Conservation (phyloP, 2,888 invertebrate genomes). For the Drosophila fungiperda region DNA sequence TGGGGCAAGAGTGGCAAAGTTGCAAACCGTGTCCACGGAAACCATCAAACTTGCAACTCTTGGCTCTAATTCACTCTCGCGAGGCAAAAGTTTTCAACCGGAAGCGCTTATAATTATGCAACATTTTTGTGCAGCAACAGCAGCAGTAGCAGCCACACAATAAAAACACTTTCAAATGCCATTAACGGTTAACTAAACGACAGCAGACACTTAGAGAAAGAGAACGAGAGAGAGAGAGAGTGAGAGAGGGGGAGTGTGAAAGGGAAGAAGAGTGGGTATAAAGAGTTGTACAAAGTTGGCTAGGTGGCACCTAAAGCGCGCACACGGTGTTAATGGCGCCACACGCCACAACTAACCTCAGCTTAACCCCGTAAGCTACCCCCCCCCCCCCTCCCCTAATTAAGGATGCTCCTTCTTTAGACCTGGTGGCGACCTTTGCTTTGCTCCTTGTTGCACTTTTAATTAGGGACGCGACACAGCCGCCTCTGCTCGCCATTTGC, state of each 20-base stretch:
- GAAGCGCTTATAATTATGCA: conserved; percentile 77
- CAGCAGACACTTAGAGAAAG: conserved; percentile 12
- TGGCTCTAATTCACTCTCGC: conserved; percentile 54
- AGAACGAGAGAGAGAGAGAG: neutral
- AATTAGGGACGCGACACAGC: conserved; percentile 71
- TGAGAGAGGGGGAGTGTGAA: neutral
- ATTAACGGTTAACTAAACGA: conserved; percentile 78
- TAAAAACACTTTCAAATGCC: conserved; percentile 77
- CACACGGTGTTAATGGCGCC: conserved; percentile 60
- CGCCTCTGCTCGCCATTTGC: conserved; percentile 54
- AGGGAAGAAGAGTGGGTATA: neutral
- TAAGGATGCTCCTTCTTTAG: neutral
- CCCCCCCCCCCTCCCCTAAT: neutral
- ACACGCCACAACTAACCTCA: conserved; percentile 22
- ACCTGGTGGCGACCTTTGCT: conserved; percentile 40
- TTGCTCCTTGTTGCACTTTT: conserved; percentile 73
- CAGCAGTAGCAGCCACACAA: conserved; percentile 56
- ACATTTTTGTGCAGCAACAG: conserved; percentile 71
- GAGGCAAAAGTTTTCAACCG: conserved; percentile 66
- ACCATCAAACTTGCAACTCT: conserved; percentile 2
- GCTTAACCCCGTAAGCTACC: conserved; percentile 1
- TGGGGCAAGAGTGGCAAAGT: conserved; percentile 54
- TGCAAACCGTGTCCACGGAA: conserved; percentile 11
- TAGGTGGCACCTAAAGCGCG: conserved; percentile 47
- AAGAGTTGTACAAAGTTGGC: conserved; percentile 39